These are phyloP conservation scores for Eupeodes latifasciatus DNA, from an alignment of 2,888 invertebrate genomes.

Conservation along the genomic window DNA sequence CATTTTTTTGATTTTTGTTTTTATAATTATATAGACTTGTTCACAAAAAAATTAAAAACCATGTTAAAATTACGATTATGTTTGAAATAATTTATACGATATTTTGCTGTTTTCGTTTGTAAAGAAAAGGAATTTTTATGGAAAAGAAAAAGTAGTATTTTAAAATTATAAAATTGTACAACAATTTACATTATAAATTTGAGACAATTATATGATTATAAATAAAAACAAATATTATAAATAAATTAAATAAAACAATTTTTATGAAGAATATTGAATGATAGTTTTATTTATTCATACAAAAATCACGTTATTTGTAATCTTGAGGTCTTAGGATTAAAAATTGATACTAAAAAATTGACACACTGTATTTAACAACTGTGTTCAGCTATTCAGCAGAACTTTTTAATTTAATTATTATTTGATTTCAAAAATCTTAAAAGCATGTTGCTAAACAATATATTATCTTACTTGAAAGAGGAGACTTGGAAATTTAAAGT, in stretches of 20 bases:
- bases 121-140: slow-evolving; percentile 29
- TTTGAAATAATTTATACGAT: slow-evolving; percentile 49
- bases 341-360: too few species aligned
- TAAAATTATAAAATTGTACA: slow-evolving; percentile 57
- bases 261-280: slow-evolving; percentile 45
- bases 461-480: too few species aligned
- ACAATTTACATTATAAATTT: slow-evolving; percentile 54
- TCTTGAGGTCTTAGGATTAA: too few species aligned
- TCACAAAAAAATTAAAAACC: background rate
- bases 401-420: too few species aligned
- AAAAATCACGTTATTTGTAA: background rate
- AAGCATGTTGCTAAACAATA: too few species aligned
- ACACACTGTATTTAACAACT: too few species aligned
- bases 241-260: slow-evolving; percentile 59
- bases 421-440: too few species aligned
- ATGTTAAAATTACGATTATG: slow-evolving; percentile 58
- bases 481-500: too few species aligned
- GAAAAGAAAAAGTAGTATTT: slow-evolving; percentile 32
- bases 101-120: slow-evolving; percentile 46
- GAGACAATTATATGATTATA: slow-evolving; percentile 49
- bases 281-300: background rate
- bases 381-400: too few species aligned
- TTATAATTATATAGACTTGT: slow-evolving; percentile 12
- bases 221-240: slow-evolving; percentile 27
- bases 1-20: slow-evolving; percentile 2